Percentiles rank a stretch among this genome's conserved stretches.
These are phyloP conservation scores for Chelon auratus DNA, from an alignment of 2,797 vertebrate genomes.

Conservation along the genomic window DNA sequence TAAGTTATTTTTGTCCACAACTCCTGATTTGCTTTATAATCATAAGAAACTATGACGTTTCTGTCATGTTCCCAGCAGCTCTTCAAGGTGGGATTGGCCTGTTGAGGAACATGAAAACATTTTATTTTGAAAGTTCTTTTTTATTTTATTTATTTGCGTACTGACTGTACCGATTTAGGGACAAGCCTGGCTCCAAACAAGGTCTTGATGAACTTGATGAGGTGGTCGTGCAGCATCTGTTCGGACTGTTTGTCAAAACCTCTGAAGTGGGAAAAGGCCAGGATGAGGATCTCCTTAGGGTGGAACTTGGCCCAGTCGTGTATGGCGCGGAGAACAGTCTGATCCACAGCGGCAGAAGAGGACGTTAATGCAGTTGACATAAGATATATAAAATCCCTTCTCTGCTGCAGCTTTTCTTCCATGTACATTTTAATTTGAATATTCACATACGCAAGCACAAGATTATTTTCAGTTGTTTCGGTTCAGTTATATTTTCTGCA, in stretches of 20 bases:
- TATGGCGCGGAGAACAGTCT: conserved; percentile 60
- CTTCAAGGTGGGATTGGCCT: conserved; percentile 50
- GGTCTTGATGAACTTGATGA: conserved; percentile 57
- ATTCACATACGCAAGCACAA: too few species aligned
- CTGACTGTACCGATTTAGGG: not conserved
- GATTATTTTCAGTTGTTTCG: too few species aligned
- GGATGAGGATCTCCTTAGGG: conserved; percentile 69
- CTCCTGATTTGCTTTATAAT: conserved; percentile 10
- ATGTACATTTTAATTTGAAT: not conserved
- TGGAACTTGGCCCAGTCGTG: conserved; percentile 61
- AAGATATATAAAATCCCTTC: not conserved
- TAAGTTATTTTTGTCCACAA: conserved; percentile 61
- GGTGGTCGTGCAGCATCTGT: conserved; percentile 51
- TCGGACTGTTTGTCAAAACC: conserved; percentile 34
- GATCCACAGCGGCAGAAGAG: conserved; percentile 8
- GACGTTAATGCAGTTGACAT: not conserved
- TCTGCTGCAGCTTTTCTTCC: not conserved
- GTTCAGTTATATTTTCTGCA: too few species aligned
- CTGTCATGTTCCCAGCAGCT: conserved; percentile 59
- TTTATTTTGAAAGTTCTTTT: not conserved
- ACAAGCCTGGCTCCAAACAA: conserved; percentile 63
- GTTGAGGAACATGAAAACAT: not conserved
- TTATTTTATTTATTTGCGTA: too few species aligned
- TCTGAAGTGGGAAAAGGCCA: conserved; percentile 69
- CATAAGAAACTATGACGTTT: conserved; percentile 71